Evolutionary conservation across 2,888 invertebrate species (phyloP).

Genomic region (Drosophila sordidapex): DNA sequence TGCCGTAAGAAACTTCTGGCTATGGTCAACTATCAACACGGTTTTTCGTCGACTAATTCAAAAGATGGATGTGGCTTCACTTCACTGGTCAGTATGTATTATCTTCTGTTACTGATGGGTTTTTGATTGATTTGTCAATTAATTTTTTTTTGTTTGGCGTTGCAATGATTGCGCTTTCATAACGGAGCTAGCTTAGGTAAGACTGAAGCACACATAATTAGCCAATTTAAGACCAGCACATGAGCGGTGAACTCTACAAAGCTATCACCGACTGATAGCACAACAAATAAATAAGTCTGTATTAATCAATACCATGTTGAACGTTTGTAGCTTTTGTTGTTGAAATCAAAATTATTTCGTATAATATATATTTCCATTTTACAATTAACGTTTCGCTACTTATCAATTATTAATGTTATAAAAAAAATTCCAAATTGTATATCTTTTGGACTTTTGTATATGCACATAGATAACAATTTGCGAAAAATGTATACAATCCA

Average conservation of each 20-base stretch:
- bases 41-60: constrained; percentile 5
- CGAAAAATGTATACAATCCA: background rate
- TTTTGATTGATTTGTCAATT: constrained; percentile 66
- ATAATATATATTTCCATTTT: constrained; percentile 12
- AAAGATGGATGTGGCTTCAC: constrained; percentile 29
- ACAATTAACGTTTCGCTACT: constrained; percentile 15
- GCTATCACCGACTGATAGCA: constrained; percentile 38
- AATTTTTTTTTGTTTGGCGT: constrained; percentile 30
- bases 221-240: constrained; percentile 29
- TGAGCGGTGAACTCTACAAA: constrained; percentile 12
- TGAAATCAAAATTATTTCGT: background rate
- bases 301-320: constrained; percentile 20
- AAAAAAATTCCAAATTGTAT: background rate
- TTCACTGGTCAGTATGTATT: constrained; percentile 5
- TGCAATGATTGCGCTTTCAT: constrained; percentile 10
- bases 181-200: constrained; percentile 17
- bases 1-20: constrained; percentile 1
- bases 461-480: background rate
- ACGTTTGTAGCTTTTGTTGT: constrained; percentile 7
- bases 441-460: background rate
- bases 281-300: background rate
- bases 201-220: constrained; percentile 41
- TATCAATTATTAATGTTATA: background rate
- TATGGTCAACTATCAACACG: constrained; percentile 17
- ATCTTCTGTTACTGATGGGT: constrained; percentile 54